A percentile compares a stretch with the other conserved stretches of the same genome.
phyloP scores from a whole-genome alignment of 1,140 invertebrate species.

The Drosophila novamexicana region DNA sequence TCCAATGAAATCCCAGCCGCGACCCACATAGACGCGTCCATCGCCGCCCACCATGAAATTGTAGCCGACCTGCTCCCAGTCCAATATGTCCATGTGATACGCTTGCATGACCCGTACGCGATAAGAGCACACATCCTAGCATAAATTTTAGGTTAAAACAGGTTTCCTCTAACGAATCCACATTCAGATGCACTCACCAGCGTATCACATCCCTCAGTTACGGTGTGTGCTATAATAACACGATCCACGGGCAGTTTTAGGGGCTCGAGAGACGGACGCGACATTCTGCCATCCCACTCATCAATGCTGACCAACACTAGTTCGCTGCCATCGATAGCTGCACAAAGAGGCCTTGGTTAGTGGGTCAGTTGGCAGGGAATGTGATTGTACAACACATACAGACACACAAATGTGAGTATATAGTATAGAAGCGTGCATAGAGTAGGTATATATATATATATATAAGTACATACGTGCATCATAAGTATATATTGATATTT shows the following conservation, averaged over 20 bases:
- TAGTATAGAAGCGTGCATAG: slow-evolving; percentile 24
- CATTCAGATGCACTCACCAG: slow-evolving; percentile 79
- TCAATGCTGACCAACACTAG: slow-evolving; percentile 46
- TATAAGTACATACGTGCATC: slow-evolving; percentile 26
- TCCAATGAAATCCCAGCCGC: slow-evolving; percentile 87
- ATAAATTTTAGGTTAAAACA: background rate
- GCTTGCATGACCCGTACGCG: slow-evolving; percentile 86
- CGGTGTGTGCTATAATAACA: slow-evolving; percentile 86
- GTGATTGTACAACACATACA: background rate
- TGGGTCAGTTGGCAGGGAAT: slow-evolving; percentile 16
- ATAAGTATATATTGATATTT: slow-evolving; percentile 23
- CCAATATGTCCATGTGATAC: slow-evolving; percentile 86
- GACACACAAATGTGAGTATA: background rate
- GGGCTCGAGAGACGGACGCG: slow-evolving; percentile 67
- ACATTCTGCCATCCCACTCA: slow-evolving; percentile 87
- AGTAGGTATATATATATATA: slow-evolving; percentile 10
- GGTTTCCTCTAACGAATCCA: background rate
- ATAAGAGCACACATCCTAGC: slow-evolving; percentile 53
- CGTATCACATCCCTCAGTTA: slow-evolving; percentile 84
- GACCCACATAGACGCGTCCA: slow-evolving; percentile 86
- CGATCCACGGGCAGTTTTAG: slow-evolving; percentile 85
- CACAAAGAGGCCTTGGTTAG: slow-evolving; percentile 31
- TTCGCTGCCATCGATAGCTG: slow-evolving; percentile 37
- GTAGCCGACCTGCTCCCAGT: slow-evolving; percentile 88
- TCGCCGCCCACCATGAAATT: slow-evolving; percentile 86